Evolutionary conservation across 2,888 invertebrate genomes (phyloP).

Genomic region (Latrodectus hesperus): DNA sequence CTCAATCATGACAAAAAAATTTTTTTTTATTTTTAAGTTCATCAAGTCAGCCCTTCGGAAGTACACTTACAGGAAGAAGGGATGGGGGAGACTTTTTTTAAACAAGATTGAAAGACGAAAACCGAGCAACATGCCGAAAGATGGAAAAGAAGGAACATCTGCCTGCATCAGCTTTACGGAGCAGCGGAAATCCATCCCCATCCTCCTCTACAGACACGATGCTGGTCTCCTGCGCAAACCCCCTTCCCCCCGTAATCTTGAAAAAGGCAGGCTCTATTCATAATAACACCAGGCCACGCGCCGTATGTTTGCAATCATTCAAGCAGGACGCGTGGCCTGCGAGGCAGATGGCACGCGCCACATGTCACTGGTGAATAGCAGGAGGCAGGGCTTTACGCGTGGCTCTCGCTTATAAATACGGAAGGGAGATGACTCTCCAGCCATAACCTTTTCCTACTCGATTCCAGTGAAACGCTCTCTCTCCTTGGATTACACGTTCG

Average conservation of each 20-base stretch:
- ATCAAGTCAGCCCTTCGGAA: neutral
- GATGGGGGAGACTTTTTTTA: neutral
- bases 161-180: constrained; percentile 10
- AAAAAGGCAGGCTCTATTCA: neutral
- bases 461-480: constrained; percentile 19
- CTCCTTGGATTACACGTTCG: constrained; percentile 42
- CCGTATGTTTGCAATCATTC: constrained; percentile 66
- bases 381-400: constrained; percentile 58
- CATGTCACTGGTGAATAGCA: constrained; percentile 55
- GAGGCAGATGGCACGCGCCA: constrained; percentile 68
- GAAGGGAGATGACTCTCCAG: neutral
- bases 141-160: constrained; percentile 35
- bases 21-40: neutral
- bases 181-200: constrained; percentile 37
- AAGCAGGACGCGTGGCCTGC: constrained; percentile 58
- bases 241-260: neutral
- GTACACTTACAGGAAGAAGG: neutral
- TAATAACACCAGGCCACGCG: constrained; percentile 58
- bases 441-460: constrained; percentile 24
- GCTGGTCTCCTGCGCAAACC: constrained; percentile 2
- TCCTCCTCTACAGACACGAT: constrained; percentile 2
- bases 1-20: too few species aligned
- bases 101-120: constrained; percentile 2
- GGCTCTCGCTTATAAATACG: constrained; percentile 48
- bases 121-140: neutral